phyloP scores from a whole-genome alignment of 2,888 invertebrate genomes.

The Psococerastis gibbosa region DNA sequence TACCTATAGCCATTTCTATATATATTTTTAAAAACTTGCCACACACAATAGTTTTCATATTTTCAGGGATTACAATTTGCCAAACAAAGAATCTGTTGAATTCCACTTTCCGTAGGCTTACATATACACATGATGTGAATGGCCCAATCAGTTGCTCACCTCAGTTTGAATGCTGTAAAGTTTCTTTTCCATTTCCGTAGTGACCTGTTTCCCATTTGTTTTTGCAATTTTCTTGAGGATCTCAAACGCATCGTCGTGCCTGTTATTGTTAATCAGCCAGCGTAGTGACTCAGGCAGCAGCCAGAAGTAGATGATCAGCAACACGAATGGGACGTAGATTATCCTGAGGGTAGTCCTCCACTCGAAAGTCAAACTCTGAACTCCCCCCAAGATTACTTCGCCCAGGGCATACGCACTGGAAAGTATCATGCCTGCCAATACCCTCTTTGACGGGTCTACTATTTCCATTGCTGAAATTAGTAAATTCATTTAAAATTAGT shows the following conservation, averaged over 20 bases:
- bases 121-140: too few relatives aligned
- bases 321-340: neutral
- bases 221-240: constrained; percentile 35
- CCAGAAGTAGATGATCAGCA: constrained; percentile 21
- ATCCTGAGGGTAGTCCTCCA: neutral
- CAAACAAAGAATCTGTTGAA: too few relatives aligned
- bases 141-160: too few relatives aligned
- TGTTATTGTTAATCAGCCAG: constrained; percentile 39
- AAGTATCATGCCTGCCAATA: neutral
- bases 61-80: too few relatives aligned
- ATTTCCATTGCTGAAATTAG: neutral
- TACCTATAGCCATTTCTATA: too few relatives aligned
- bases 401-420: neutral
- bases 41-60: too few relatives aligned
- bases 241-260: constrained; percentile 31
- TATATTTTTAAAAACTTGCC: too few relatives aligned
- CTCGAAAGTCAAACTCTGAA: neutral
- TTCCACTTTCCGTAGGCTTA: too few relatives aligned
- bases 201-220: neutral
- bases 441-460: neutral
- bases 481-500: too few relatives aligned
- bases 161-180: too few relatives aligned
- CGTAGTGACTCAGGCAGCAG: constrained; percentile 43
- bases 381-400: neutral
- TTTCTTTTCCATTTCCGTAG: too few relatives aligned